Evolutionary conservation across 2,797 vertebrate species (phyloP), one percentile per base, ranked within the genome.

Genomic region (Phoebastria nigripes): DNA sequence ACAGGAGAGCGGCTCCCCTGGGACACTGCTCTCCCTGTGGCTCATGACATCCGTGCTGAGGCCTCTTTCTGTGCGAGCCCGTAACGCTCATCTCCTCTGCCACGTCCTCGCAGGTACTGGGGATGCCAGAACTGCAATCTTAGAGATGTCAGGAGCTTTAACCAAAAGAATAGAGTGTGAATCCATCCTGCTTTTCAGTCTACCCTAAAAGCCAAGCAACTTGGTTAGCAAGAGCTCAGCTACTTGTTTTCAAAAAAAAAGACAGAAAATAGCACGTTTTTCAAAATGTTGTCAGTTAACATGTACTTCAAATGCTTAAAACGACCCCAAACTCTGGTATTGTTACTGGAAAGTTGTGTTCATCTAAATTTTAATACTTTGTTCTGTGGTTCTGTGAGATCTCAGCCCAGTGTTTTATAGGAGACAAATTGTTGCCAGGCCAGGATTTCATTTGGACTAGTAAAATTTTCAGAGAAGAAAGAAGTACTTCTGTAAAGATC

Each of bases 31-130:
- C 6, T 41, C 35, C 41, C 33, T 3, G 2, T 18, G 47, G 33
- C 6, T 41, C 9, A 1, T 52, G 55, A 28, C 16, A 22, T 56
- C 51, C 2, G 0, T 33, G 15, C 61, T 42, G 46, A n/a, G 8
- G 33, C 90, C 7, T 78, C 65, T 52, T 77, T 22, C 24, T 8
- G 0, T 19, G 26, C 0, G 0, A 70, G 7, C 39, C 35, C 3
- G 2, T 58, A 31, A 29, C 0, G 9, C 35, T 87, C 15, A 0
- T 39, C 44, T 58, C 1, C 66, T 61, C 37, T 86, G 35, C 52
- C 87, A 35, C 10, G 3, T 54, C 33, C 67, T 61, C 0, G 0
- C 31, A 63, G 31, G n/a, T 87, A 3, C 39, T 8, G 25, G 15
- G 25, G 10, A 14, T 66, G 55, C 52, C 82, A 79, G 54, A 65